Evolutionary conservation across 2,888 invertebrate species (phyloP).

Genomic region (Taphrorychus bicolor): DNA sequence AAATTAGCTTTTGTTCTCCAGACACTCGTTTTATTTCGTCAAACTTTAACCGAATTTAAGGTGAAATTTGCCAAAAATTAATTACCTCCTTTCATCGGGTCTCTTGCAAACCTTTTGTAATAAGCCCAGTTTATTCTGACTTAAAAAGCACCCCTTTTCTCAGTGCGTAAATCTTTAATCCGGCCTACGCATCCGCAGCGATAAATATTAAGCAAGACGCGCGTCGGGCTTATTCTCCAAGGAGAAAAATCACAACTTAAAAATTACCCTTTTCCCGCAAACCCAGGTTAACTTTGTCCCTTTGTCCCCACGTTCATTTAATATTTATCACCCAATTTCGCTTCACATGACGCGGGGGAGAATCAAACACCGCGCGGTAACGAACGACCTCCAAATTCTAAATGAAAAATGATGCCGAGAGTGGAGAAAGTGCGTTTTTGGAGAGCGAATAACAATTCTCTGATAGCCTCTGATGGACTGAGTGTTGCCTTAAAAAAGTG

Average conservation of each 20-base stretch:
- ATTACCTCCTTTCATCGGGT: neutral
- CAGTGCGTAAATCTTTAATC: neutral
- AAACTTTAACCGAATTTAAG: neutral
- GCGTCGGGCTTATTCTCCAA: neutral
- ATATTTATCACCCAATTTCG: slow-evolving; percentile 43
- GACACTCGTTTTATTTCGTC: neutral
- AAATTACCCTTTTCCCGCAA: slow-evolving; percentile 39
- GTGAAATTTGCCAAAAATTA: slow-evolving; percentile 3
- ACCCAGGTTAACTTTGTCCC: slow-evolving; percentile 35
- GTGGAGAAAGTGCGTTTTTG: neutral
- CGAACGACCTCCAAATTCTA: slow-evolving; percentile 1
- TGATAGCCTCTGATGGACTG: too few relatives aligned
- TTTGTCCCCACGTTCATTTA: slow-evolving; percentile 37
- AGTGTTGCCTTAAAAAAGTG: too few relatives aligned
- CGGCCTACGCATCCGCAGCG: neutral
- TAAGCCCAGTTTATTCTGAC: neutral
- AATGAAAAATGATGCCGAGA: neutral
- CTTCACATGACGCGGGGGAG: slow-evolving; percentile 33
- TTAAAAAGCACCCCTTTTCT: neutral
- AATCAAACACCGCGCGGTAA: slow-evolving; percentile 10
- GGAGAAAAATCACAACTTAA: slow-evolving; percentile 34
- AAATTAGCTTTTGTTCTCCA: slow-evolving; percentile 13
- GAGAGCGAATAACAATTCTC: too few relatives aligned
- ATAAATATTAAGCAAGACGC: slow-evolving; percentile 16
- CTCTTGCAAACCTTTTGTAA: neutral